Evolutionary conservation across 2,888 invertebrate genomes (phyloP).

Genomic region (Hoplodrina blanda): DNA sequence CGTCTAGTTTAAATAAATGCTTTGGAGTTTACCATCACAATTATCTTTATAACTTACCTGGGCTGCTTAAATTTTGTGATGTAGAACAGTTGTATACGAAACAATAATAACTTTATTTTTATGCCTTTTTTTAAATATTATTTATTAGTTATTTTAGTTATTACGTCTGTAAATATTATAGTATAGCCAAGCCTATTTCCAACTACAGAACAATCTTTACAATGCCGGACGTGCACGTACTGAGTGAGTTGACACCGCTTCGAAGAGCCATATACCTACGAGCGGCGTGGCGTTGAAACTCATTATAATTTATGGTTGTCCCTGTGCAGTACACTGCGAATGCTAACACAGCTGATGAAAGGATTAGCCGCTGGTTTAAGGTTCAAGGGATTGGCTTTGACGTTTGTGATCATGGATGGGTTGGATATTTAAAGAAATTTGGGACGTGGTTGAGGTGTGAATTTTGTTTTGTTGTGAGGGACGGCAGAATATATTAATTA

Average conservation of each 20-base stretch:
- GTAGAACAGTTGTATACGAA: no score
- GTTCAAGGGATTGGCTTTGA: conserved; percentile 24
- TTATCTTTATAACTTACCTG: no score
- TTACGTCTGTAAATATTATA: neutral
- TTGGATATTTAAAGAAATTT: conserved; percentile 7
- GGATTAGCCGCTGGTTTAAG: conserved; percentile 75
- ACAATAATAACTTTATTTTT: no score
- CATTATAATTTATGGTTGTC: conserved; percentile 88
- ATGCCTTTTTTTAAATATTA: no score
- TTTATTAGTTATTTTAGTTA: no score
- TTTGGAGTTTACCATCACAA: no score
- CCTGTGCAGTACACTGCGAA: conserved; percentile 74
- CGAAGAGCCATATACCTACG: conserved; percentile 59
- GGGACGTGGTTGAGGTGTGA: neutral
- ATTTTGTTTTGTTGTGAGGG: neutral
- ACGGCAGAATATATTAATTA: neutral
- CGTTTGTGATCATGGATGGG: conserved; percentile 2
- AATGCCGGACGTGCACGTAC: conserved; percentile 69
- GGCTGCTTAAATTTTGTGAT: no score
- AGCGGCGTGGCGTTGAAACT: conserved; percentile 73
- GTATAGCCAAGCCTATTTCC: conserved; percentile 48
- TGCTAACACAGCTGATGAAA: conserved; percentile 83
- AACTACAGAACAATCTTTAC: conserved; percentile 44
- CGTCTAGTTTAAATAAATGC: no score
- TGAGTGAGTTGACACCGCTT: conserved; percentile 54